These are phyloP conservation scores for Hystrix cristata DNA, from an alignment of 2,113 vertebrate genomes.

Conservation along the genomic window DNA sequence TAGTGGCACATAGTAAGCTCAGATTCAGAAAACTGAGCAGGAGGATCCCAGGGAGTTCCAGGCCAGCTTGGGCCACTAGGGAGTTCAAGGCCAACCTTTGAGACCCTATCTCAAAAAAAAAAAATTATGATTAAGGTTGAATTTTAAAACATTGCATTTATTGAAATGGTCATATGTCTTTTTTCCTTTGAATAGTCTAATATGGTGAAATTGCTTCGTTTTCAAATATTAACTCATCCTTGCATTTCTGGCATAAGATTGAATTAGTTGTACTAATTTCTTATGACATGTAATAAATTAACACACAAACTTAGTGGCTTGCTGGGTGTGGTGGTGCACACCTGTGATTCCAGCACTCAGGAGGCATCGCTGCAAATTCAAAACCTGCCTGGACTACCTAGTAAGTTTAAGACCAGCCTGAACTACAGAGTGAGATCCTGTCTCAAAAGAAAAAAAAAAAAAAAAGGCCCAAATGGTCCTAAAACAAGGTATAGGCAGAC, in stretches of 20 bases:
- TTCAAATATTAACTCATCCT: not conserved
- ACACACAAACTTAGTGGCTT: not conserved
- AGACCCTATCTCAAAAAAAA: not conserved
- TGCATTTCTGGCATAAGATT: slow-evolving; percentile 5
- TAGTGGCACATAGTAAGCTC: not conserved
- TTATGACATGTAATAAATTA: not conserved
- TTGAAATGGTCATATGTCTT: not conserved
- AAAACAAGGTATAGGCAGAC: not conserved
- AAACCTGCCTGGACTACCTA: not conserved
- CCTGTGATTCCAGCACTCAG: not conserved
- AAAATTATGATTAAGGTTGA: not conserved
- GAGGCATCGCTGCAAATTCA: not conserved
- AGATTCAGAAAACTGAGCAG: not conserved
- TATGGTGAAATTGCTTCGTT: not conserved
- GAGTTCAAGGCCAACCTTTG: not conserved
- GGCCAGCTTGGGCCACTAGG: not conserved
- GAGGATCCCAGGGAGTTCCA: not conserved
- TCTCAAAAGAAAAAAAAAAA: not conserved
- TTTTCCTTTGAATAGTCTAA: slow-evolving; percentile 4
- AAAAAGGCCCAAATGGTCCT: not conserved
- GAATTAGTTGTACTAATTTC: not conserved
- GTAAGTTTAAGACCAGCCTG: no score
- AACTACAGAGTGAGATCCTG: no score
- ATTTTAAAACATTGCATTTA: slow-evolving; percentile 1
- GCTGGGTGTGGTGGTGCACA: not conserved